Base-by-base conservation (phyloP, 2,113 vertebrate species). In the Tretioscincus oriximinensis region DNA sequence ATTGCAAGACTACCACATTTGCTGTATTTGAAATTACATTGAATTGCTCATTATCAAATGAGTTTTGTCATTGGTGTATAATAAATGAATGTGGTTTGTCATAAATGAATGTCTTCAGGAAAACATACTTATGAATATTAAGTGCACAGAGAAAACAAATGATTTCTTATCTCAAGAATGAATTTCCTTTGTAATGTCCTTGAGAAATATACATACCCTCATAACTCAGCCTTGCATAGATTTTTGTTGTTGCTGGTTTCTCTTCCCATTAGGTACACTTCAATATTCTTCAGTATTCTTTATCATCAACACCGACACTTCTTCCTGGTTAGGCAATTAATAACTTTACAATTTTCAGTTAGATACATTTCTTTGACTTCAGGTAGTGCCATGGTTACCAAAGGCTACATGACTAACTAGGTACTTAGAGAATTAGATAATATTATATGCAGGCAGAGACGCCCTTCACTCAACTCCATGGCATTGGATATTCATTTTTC, bases 121-220 rank as follows among this genome's bases (percentile, higher is more conserved):
- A 22, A 7, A 73, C 41, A 85, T 80, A 67, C 29, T 84, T n/a
- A 29, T 81, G 80, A 22, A 74, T 81, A 80, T 8, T 71, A 78
- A 84, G 22, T 68, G 0, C 0, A 0, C 1, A 65, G 26, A 83
- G 73, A 78, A 89, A 87, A 75, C 66, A 82, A 77, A 45, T 51
- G 1, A 65, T 83, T 86, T 76, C 80, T 77, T 3, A 69, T n/a
- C 6, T 16, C 21, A 80, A 80, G 11, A 86, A 80, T 78, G 77
- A 74, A 80, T 77, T 88, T 65, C 0, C 78, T 87, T n/a, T 45
- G 2, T 75, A 18, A 66, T 77, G 85, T 81, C 76, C 22, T 84
- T 71, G 0, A 65, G 28, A 91, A 88, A 84, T n/a, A 1, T 1
- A 0, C 0, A 54, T 65, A 11, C 2, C 5, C 60, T 16, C 1